A percentile compares a stretch with the other conserved stretches of the same genome.
Conservation (phyloP, 1,140 invertebrate genomes). For the Teleopsis dalmanni region DNA sequence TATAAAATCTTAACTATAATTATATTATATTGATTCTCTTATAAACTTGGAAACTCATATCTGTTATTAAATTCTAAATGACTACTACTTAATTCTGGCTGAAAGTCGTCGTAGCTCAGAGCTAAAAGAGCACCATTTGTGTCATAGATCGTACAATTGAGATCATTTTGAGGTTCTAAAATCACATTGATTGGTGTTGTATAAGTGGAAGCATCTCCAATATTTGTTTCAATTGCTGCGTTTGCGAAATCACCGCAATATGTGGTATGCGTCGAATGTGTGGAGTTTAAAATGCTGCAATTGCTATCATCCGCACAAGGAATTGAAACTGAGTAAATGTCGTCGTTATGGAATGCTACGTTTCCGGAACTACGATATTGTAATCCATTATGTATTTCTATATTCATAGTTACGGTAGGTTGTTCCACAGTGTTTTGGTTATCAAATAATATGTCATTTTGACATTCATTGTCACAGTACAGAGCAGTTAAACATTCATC, state of each 20-base stretch:
- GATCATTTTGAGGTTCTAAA: conserved; percentile 32
- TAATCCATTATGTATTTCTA: conserved; percentile 33
- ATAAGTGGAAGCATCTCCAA: conserved; percentile 21
- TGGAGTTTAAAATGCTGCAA: conserved; percentile 31
- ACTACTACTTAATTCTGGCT: conserved; percentile 37
- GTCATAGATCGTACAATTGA: conserved; percentile 34
- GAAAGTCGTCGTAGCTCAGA: conserved; percentile 33
- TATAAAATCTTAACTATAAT: no score
- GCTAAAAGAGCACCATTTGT: conserved; percentile 37
- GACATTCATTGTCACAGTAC: conserved; percentile 1
- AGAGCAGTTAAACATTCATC: no score
- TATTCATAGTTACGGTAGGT: conserved; percentile 38
- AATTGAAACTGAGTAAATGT: conserved; percentile 26
- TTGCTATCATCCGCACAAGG: conserved; percentile 31
- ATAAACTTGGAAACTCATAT: conserved; percentile 40
- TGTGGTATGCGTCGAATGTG: conserved; percentile 32
- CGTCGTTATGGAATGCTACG: conserved; percentile 24
- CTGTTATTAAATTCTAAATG: conserved; percentile 42
- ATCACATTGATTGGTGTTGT: conserved; percentile 7
- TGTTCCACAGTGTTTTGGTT: conserved; percentile 14
- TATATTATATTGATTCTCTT: no score
- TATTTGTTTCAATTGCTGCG: conserved; percentile 5
- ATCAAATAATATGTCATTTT: no score
- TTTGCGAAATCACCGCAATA: conserved; percentile 25
- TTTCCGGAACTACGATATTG: conserved; percentile 21